A percentile compares a stretch with the other conserved stretches of the same genome.
Evolutionary conservation across 2,113 vertebrate genomes (phyloP).

Genomic region (Vidua chalybeata): DNA sequence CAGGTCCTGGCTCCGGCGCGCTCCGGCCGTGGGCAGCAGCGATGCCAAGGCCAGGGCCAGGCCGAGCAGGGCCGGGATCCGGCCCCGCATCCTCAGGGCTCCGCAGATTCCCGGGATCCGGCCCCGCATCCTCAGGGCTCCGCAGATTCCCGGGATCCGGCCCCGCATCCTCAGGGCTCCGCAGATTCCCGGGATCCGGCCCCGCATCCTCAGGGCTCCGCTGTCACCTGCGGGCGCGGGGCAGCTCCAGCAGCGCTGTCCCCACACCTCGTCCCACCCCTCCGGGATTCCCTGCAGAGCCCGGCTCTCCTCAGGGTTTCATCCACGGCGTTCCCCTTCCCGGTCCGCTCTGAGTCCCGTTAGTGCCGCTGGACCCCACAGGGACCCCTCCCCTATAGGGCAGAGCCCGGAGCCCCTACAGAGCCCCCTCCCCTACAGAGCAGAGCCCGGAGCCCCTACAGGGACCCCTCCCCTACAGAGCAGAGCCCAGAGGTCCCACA

Average conservation of each 20-base stretch:
- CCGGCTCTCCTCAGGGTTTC: accelerated
- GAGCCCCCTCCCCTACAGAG: accelerated
- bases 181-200: background rate
- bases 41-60: conserved; percentile 36
- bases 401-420: accelerated
- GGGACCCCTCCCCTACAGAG: background rate
- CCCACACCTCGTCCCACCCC: background rate
- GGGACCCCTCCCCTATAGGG: accelerated
- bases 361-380: background rate
- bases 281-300: background rate
- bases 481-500: too few relatives aligned
- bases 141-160: background rate
- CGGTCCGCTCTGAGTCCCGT: background rate
- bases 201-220: background rate
- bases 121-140: conserved; percentile 53
- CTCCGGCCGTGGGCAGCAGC: conserved; percentile 43
- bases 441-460: too few relatives aligned
- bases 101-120: background rate
- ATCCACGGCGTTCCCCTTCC: accelerated
- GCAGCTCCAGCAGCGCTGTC: background rate
- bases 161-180: conserved; percentile 52
- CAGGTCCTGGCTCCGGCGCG: conserved; percentile 78
- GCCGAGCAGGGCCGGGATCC: background rate
- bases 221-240: background rate
- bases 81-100: conserved; percentile 25